Percentiles rank a stretch among this genome's conserved stretches.
Conservation (phyloP, 2,797 vertebrate species). For the Nannoperca obscura region DNA sequence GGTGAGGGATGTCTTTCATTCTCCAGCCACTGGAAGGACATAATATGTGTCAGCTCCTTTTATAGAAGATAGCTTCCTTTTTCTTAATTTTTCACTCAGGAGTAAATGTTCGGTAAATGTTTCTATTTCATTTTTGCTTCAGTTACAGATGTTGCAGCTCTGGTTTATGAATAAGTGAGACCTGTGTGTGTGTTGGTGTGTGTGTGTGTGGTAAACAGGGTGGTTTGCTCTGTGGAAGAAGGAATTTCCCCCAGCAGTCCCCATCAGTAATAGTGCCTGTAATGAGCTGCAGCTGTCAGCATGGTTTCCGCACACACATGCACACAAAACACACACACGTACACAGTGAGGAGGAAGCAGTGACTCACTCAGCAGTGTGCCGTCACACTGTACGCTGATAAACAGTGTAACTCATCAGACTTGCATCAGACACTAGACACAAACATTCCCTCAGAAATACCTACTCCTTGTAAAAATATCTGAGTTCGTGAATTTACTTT, state of each 20-base stretch:
- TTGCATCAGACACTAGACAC: constrained; percentile 65
- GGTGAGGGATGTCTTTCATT: constrained; percentile 44
- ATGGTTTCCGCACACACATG: constrained; percentile 73
- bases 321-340: constrained; percentile 56
- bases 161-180: constrained; percentile 88
- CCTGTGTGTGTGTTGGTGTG: constrained; percentile 47
- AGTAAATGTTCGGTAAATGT: constrained; percentile 60
- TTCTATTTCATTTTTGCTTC: constrained; percentile 56
- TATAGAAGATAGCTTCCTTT: constrained; percentile 15
- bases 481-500: constrained; percentile 33
- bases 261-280: constrained; percentile 92
- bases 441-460: constrained; percentile 70
- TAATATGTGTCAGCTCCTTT: constrained; percentile 24
- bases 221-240: constrained; percentile 85
- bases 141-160: constrained; percentile 86
- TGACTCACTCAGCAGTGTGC: constrained; percentile 80
- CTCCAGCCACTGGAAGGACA: constrained; percentile 38
- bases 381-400: constrained; percentile 78
- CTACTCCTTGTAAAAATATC: constrained; percentile 61
- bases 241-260: constrained; percentile 89
- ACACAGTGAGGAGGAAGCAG: constrained; percentile 74
- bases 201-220: constrained; percentile 83
- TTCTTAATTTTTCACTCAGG: constrained; percentile 38
- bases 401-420: constrained; percentile 78
- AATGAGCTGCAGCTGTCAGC: constrained; percentile 96